Percentiles rank a stretch among this genome's conserved stretches.
Evolutionary conservation across 2,888 invertebrate species (phyloP).

Genomic region (Spodoptera exigua): DNA sequence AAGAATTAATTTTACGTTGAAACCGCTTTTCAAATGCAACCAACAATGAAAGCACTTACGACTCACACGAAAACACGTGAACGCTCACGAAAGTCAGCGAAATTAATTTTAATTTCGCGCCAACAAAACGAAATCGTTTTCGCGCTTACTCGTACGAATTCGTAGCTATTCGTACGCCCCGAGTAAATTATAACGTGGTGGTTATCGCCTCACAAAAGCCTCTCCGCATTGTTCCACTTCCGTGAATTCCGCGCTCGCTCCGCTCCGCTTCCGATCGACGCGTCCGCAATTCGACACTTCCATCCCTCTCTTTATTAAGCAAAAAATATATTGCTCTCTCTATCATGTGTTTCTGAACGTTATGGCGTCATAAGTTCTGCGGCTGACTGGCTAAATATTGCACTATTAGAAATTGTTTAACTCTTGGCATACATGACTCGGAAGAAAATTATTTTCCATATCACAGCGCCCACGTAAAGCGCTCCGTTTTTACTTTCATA

Average conservation of each 20-base stretch:
- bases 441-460: constrained; percentile 4
- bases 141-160: constrained; percentile 24
- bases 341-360: constrained; percentile 42
- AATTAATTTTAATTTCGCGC: constrained; percentile 32
- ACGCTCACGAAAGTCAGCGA: constrained; percentile 24
- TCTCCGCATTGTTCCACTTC: constrained; percentile 61
- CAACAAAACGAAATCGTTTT: constrained; percentile 36
- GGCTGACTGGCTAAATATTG: constrained; percentile 46
- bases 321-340: constrained; percentile 23
- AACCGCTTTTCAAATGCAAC: not conserved
- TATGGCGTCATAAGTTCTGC: constrained; percentile 39
- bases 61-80: constrained; percentile 15
- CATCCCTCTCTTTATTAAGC: constrained; percentile 33
- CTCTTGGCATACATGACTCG: constrained; percentile 7
- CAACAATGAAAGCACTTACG: not conserved
- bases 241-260: constrained; percentile 56
- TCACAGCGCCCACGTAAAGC: not conserved
- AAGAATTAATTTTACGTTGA: no score
- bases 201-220: constrained; percentile 64
- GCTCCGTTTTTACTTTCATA: constrained; percentile 8
- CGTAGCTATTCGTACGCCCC: constrained; percentile 34
- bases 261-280: constrained; percentile 60
- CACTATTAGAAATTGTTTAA: constrained; percentile 37
- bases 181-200: constrained; percentile 55
- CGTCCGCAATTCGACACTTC: constrained; percentile 41